Base-by-base conservation (phyloP, 2,797 vertebrate species). In the Ctenopoma kingsleyae region DNA sequence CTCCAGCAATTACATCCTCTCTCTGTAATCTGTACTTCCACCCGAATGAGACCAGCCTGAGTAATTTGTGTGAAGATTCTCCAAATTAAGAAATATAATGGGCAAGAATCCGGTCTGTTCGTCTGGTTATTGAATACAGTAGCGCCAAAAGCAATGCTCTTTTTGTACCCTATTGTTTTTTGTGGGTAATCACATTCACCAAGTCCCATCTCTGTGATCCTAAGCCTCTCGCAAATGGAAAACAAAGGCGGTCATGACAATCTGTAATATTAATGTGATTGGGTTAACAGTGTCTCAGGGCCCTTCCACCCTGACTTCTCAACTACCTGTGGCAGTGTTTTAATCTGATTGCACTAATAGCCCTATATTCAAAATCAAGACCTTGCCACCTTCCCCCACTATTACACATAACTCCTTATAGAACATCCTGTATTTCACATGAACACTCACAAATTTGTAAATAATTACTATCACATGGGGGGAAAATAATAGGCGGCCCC, bases 401-500 rank as follows among this genome's bases (percentile, higher is more conserved):
- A 85, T 88, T 84, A 80, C 83, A 89, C 89, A 90, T 74, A 91
- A 84, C 73, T 75, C 82, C 80, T 89, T 91, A 93, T 91, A 87
- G 88, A 92, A 92, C 89, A 91, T 89, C 88, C 91, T 87, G 91
- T 88, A 92, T 93, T 93, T 94, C 92, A 92, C 87, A 83, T 92
- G 89, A 89, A 88, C 81, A 62, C 84, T 89, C 85, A 84, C 89
- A 91, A 91, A 90, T 94, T 93, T 92, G 91, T 93, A 93, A 94
- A 94, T 94, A 93, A 94, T 94, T 94, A 93, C 90, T 94, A 91
- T 94, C 93, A 93, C 89, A 91, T 94, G 92, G 86, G 83, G 87
- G 87, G 82, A 71, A 88, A 90, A 92, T 91, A 93, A 94, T 90
- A 92, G 91, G 88, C 62, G 78, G 86, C 83, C 90, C 84, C 85